A percentile compares a stretch with the other conserved stretches of the same genome.
Evolutionary conservation across 2,113 vertebrate genomes (phyloP).

Genomic region (Oreochromis aureus): DNA sequence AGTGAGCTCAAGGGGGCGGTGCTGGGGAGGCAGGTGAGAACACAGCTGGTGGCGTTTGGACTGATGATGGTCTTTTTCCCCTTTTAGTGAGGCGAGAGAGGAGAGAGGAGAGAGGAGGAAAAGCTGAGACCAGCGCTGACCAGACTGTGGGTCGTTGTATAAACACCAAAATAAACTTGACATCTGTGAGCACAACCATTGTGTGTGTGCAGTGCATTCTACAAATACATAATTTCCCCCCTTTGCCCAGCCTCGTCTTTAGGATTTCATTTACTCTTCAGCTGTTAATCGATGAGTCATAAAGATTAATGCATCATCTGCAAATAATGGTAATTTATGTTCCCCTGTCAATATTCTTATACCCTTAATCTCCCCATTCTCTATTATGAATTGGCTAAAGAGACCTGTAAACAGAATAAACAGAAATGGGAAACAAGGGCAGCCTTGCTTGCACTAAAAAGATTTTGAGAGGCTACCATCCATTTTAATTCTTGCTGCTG

Average conservation of each 20-base stretch:
- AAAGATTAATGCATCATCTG: background rate
- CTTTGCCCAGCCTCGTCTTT: background rate
- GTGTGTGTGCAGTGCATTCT: background rate
- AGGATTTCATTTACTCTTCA: background rate
- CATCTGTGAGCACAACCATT: background rate
- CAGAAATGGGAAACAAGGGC: background rate
- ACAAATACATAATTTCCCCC: background rate
- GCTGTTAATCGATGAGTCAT: background rate
- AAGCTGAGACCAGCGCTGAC: background rate
- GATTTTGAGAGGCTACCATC: background rate
- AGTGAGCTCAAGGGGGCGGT: background rate
- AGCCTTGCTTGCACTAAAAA: background rate
- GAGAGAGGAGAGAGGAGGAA: background rate
- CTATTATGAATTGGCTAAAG: background rate
- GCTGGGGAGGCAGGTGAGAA: background rate
- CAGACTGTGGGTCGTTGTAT: background rate
- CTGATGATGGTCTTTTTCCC: background rate
- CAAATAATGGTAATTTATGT: background rate
- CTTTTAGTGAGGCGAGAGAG: background rate
- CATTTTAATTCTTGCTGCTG: background rate
- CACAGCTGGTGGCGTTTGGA: background rate
- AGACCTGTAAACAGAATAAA: background rate
- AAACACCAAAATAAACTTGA: background rate
- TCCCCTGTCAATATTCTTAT: background rate
- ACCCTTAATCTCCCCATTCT: background rate